phyloP scores from a whole-genome alignment of 2,113 vertebrate species.

The Dunckerocampus dactyliophorus region DNA sequence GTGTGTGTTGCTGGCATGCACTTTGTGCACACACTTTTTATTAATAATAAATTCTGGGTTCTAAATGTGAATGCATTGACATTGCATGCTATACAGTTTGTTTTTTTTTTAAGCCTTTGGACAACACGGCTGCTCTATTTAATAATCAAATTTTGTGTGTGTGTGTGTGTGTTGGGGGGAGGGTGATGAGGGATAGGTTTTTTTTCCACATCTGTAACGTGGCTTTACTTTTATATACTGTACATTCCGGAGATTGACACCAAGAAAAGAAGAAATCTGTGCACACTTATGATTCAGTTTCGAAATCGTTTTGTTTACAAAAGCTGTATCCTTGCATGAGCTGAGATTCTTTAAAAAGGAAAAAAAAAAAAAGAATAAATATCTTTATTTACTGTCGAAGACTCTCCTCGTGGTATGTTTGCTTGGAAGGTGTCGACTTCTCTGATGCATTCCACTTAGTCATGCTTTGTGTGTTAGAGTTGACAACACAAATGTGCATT shows the following conservation, averaged over 20 bases:
- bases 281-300: conserved; percentile 52
- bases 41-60: conserved; percentile 1
- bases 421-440: too few relatives aligned
- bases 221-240: conserved; percentile 36
- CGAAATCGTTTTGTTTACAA: conserved; percentile 64
- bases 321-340: conserved; percentile 66
- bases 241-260: conserved; percentile 60
- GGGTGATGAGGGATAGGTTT: conserved; percentile 8
- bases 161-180: neutral
- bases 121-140: conserved; percentile 13
- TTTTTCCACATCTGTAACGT: conserved; percentile 22
- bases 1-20: neutral
- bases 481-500: too few relatives aligned
- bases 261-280: conserved; percentile 44
- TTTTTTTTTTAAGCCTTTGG: conserved; percentile 13
- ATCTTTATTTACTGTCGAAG: conserved; percentile 56
- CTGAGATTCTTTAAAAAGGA: conserved; percentile 53
- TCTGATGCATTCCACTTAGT: neutral
- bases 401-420: neutral
- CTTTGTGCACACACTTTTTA: neutral
- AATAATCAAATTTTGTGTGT: conserved; percentile 11
- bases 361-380: conserved; percentile 56
- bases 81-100: neutral
- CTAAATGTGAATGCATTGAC: conserved; percentile 18
- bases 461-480: too few relatives aligned